Conservation (phyloP, 2,113 vertebrate species). For the Limnothrissa miodon region DNA sequence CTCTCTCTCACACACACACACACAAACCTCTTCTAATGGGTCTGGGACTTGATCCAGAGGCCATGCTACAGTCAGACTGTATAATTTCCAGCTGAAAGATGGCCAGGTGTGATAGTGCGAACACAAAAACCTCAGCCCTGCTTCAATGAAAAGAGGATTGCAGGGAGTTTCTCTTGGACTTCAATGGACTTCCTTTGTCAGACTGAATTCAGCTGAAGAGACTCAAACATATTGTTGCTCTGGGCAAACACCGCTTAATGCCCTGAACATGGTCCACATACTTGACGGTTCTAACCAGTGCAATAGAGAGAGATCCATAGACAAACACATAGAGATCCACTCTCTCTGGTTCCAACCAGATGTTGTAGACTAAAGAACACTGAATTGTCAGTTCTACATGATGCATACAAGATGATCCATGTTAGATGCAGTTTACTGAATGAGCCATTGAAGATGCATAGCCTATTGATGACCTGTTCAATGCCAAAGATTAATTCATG, state of each 20-base stretch:
- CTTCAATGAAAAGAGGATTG: not conserved
- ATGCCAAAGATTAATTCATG: not conserved
- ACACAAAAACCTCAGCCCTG: slow-evolving; percentile 10
- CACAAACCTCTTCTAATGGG: slow-evolving; percentile 43
- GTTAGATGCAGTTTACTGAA: too few species aligned
- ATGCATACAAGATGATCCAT: not conserved
- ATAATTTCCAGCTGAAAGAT: slow-evolving; percentile 40
- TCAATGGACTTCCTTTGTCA: slow-evolving; percentile 16
- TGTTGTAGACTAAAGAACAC: too few species aligned
- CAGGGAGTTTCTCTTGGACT: not conserved
- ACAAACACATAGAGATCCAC: too few species aligned
- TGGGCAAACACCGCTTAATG: not conserved
- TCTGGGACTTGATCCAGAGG: slow-evolving; percentile 42
- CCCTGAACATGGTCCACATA: not conserved
- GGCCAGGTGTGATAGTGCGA: slow-evolving; percentile 46
- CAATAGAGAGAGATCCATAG: too few species aligned
- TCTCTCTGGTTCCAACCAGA: too few species aligned
- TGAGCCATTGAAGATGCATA: too few species aligned
- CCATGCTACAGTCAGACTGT: slow-evolving; percentile 35
- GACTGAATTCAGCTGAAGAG: not conserved
- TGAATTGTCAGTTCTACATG: too few species aligned
- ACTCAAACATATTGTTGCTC: not conserved
- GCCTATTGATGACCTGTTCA: not conserved
- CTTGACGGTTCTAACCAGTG: not conserved
- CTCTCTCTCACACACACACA: slow-evolving; percentile 22